phyloP scores from a whole-genome alignment of 2,888 invertebrate genomes.

The Flexamia atlantica region DNA sequence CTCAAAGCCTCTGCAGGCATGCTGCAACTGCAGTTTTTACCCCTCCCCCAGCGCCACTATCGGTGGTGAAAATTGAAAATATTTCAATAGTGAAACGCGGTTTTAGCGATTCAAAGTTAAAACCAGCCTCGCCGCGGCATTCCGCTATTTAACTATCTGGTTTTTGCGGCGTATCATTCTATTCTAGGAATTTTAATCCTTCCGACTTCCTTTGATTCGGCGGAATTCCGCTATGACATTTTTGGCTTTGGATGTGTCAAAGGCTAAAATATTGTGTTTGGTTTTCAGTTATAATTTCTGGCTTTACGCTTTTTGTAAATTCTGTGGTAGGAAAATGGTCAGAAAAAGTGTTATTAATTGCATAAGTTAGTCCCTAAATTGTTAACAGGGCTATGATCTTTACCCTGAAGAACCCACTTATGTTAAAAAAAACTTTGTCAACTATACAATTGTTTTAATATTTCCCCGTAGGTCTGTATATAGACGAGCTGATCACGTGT shows the following conservation, averaged over 20 bases:
- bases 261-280: neutral
- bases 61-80: slow-evolving; percentile 60
- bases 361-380: no score
- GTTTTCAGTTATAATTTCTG: neutral
- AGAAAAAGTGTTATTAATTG: no score
- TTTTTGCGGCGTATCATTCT: slow-evolving; percentile 53
- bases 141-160: slow-evolving; percentile 43
- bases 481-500: no score
- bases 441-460: no score
- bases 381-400: no score
- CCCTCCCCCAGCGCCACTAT: slow-evolving; percentile 15
- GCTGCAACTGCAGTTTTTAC: slow-evolving; percentile 27
- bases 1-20: slow-evolving; percentile 26
- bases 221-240: slow-evolving; percentile 35
- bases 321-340: no score
- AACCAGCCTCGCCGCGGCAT: slow-evolving; percentile 44
- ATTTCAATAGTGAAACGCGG: slow-evolving; percentile 57
- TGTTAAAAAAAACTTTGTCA: no score
- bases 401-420: no score
- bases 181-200: slow-evolving; percentile 48
- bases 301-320: no score
- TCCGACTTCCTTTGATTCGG: slow-evolving; percentile 13
- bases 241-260: slow-evolving; percentile 21
- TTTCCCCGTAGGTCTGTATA: no score
- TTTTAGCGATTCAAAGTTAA: slow-evolving; percentile 57